Conservation (phyloP, 1,140 invertebrate genomes). For the Sitophilus oryzae region DNA sequence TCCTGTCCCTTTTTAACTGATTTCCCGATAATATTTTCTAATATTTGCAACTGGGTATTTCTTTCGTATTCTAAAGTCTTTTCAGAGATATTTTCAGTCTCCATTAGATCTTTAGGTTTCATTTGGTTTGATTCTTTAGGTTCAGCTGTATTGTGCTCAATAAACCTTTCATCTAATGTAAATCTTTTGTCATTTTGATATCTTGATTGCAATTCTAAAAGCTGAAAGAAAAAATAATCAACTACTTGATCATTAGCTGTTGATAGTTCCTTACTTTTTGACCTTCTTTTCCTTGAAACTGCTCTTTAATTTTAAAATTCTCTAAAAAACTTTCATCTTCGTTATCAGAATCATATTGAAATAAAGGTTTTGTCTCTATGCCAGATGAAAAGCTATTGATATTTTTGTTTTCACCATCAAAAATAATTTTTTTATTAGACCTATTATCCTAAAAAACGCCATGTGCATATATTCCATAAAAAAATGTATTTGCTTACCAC, state of each 20-base stretch:
- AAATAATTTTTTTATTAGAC: slow-evolving; percentile 53
- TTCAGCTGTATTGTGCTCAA: slow-evolving; percentile 45
- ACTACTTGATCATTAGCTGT: no score
- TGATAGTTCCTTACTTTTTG: slow-evolving; percentile 53
- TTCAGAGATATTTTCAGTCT: slow-evolving; percentile 54
- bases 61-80: slow-evolving; percentile 47
- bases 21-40: background rate
- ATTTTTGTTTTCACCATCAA: slow-evolving; percentile 43
- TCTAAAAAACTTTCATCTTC: slow-evolving; percentile 46
- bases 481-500: slow-evolving; percentile 44
- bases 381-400: slow-evolving; percentile 32
- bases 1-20: background rate
- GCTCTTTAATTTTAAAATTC: slow-evolving; percentile 50
- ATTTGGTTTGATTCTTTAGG: slow-evolving; percentile 25
- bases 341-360: slow-evolving; percentile 26
- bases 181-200: slow-evolving; percentile 57
- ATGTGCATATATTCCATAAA: slow-evolving; percentile 16
- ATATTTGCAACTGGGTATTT: background rate
- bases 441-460: slow-evolving; percentile 45
- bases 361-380: slow-evolving; percentile 6
- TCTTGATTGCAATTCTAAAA: slow-evolving; percentile 51
- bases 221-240: slow-evolving; percentile 36
- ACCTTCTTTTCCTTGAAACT: slow-evolving; percentile 51
- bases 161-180: slow-evolving; percentile 52
- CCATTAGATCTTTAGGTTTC: slow-evolving; percentile 40